Evolutionary conservation across 2,113 vertebrate genomes (phyloP).

Genomic region (Argyrosomus japonicus): DNA sequence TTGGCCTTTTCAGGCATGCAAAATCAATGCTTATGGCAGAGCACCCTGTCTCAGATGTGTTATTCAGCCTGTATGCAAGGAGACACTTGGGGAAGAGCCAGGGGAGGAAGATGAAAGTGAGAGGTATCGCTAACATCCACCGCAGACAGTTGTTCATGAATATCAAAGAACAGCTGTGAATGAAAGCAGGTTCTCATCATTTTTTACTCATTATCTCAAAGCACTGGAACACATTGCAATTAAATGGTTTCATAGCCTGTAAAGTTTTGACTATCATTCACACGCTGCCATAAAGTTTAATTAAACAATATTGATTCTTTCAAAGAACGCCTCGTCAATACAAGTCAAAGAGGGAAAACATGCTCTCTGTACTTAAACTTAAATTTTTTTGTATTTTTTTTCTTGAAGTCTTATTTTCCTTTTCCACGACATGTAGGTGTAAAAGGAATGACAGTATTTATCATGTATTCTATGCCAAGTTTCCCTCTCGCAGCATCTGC

Average conservation of each 20-base stretch:
- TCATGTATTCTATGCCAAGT: slow-evolving; percentile 17
- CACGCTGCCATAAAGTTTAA: slow-evolving; percentile 46
- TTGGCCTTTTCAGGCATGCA: slow-evolving; percentile 75
- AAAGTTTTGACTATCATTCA: slow-evolving; percentile 57
- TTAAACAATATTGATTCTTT: slow-evolving; percentile 58
- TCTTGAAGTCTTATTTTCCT: slow-evolving; percentile 7
- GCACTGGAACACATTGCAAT: slow-evolving; percentile 72
- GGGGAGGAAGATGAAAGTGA: slow-evolving; percentile 85
- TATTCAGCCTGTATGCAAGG: slow-evolving; percentile 73
- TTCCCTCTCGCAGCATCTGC: slow-evolving; percentile 14
- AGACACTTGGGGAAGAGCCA: slow-evolving; percentile 83
- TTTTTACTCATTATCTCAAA: slow-evolving; percentile 78
- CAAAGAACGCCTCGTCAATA: slow-evolving; percentile 37
- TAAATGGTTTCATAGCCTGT: slow-evolving; percentile 63
- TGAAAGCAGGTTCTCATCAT: slow-evolving; percentile 71
- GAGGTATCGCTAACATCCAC: slow-evolving; percentile 83
- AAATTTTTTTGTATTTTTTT: not conserved
- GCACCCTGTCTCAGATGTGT: slow-evolving; percentile 75
- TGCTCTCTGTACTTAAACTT: not conserved
- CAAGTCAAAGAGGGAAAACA: slow-evolving; percentile 25
- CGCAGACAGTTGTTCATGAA: slow-evolving; percentile 88
- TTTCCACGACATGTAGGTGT: not conserved
- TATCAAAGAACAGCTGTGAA: slow-evolving; percentile 88
- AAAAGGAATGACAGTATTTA: not conserved
- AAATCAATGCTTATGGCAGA: slow-evolving; percentile 68